Base-by-base conservation (phyloP, 1,140 invertebrate genomes). In the Ips typographus region DNA sequence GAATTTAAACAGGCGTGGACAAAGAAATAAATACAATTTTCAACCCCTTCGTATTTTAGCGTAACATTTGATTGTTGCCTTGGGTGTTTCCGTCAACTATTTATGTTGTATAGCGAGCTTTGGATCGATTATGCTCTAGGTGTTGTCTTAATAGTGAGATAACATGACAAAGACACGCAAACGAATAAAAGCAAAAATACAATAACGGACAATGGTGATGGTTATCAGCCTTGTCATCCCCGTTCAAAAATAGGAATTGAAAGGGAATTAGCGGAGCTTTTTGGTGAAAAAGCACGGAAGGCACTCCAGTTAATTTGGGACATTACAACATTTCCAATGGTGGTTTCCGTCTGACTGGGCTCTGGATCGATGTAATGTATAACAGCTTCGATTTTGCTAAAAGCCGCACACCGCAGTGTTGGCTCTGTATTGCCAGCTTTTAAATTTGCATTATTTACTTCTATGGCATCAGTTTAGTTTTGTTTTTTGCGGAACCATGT, bases 251-350 rank as follows among this genome's bases (percentile, higher is more conserved):
- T 55, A 51, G 49, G 44, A 62, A 68, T 68, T 61, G 6, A 71
- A 70, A 64, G 40, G 7, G 38, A 53, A 71, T 66, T 71, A 66
- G 65, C 56, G 36, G 40, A 49, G 55, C 56, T 62, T 70, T 67
- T 64, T 65, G 42, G 61, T 38, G 68, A 65, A 65, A 70, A 70
- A 70, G 53, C 68, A 36, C 43, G 43, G 42, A 70, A 70, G 40
- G 68, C 69, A 65, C 62, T 72, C 52, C 58, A 72, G 70, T 70
- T 73, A 72, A 73, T 73, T 73, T 73, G 59, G 71, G 55, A 58
- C 67, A 73, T 71, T 71, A 73, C 65, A 69, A 65, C 71, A 75
- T 71, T 75, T 75, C 72, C 71, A 75, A 74, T 75, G 47, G 72
- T 68, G 73, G 72, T 73, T 73, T 71, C 67, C 72, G 68, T 65